Base-by-base conservation (phyloP, 2,888 invertebrate species). In the Tethea ocularis region DNA sequence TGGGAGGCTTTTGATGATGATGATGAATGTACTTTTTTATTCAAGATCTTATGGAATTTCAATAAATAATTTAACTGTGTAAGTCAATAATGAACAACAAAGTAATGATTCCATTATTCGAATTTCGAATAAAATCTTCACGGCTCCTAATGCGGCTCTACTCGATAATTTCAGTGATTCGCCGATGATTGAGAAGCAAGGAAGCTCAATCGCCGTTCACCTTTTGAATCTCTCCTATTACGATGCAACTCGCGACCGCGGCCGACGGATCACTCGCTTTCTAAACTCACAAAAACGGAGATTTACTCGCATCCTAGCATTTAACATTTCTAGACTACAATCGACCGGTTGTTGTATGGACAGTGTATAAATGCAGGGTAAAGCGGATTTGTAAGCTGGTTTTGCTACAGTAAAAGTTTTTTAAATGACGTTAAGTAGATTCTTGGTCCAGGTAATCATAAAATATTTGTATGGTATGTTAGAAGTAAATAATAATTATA, bases 181-280 rank as follows among this genome's bases (percentile, higher is more conserved):
- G 64, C 57, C 64, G 57, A 57, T 69, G 78, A 74, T 73, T 70
- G 74, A 73, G 72, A 66, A 69, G 77, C 76, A 76, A 83, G 83
- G 78, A 77, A 78, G 63, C 63, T 11, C 52, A 26, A 29, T 67
- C 64, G 60, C 69, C 78, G 64, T 70, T 83, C 78, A 83, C 76
- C 78, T 69, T 10, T 69, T 57, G 57, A 33, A 57, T 62, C 61
- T 63, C 63, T 59, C 57, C 62, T 69, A 74, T 81, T 80, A 72
- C 74, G 75, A 77, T 77, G 77, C 77, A 71, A 69, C 66, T 66
- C 66, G 67, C 71, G 68, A 67, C 66, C 69, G 69, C 54, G 62
- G 46, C 20, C 60, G 58, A 46, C 41, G 58, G 22, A 24, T 66
- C 38, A 38, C 38, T 38, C 56, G 70, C 75, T 75, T 74, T 74